Evolutionary conservation across 1,140 invertebrate genomes (phyloP), one percentile per base, ranked within the genome.

Genomic region (Oncopodura yosiiana): DNA sequence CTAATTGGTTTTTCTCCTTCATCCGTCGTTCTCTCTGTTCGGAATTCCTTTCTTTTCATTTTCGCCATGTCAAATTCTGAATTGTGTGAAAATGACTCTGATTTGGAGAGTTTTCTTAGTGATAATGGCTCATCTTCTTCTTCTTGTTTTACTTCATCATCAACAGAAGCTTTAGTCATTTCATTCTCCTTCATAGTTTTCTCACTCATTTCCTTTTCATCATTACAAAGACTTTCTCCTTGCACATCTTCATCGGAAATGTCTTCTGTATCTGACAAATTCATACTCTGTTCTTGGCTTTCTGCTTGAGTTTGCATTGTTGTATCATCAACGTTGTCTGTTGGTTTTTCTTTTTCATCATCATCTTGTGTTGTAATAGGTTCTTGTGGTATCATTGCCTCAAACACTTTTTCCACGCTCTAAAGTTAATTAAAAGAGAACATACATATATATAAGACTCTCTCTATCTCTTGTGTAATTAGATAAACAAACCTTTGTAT

Each of bases 61-160:
- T 58, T 60, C 9, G 44, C 46, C 12, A 48, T 55, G 36, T 63
- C 57, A 46, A 56, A 57, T 27, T 63, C 61, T 27, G 57, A 56
- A 11, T 60, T 59, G 27, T 63, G 57, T 3, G 61, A 58, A 52
- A 63, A 63, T 2, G 61, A 63, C 24, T 63, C 61, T 16, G 61
- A 63, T 43, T 63, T 63, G 14, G 58, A 54, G 5, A 60, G 21
- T 27, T 60, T 59, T 38, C 52, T 60, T 16, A 23, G 2, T 11
- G 53, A 26, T n/a, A n/a, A n/a, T n/a, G 16, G 9, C 18, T 6
- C 39, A 8, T 39, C 39, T 52, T 19, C 39, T 43, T 21, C 30
- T 24, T 37, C 30, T 50, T n/a, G 9, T 38, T 16, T 24, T 14
- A 12, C 49, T 11, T 30, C 3, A 27, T 23, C 16, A 18, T 30